A percentile compares a stretch with the other conserved stretches of the same genome.
These are phyloP conservation scores for Stegodyphus dumicola DNA, from an alignment of 1,140 invertebrate genomes.

Conservation along the genomic window DNA sequence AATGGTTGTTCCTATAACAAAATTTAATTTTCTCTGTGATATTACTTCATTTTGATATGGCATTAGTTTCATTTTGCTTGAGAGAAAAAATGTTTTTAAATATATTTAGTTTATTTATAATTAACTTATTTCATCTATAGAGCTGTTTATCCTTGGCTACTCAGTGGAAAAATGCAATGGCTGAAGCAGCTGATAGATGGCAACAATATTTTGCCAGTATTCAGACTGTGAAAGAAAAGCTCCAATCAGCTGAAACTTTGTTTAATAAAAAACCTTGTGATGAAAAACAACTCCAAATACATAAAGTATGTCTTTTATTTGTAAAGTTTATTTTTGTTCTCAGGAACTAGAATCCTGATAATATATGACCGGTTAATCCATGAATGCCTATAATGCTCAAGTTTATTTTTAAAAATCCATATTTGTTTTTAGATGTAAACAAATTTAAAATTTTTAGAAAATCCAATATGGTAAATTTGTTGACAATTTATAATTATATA, in stretches of 20 bases:
- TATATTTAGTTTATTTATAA: no score
- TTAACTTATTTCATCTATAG: constrained; percentile 9
- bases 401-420: neutral
- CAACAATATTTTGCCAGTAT: constrained; percentile 85
- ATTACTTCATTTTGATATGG: no score
- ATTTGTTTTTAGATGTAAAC: neutral
- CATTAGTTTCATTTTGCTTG: no score
- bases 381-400: no score
- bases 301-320: constrained; percentile 13
- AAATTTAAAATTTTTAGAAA: neutral
- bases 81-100: no score
- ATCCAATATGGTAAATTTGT: no score
- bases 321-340: no score
- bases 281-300: constrained; percentile 76
- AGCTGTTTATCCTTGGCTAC: constrained; percentile 68
- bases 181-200: constrained; percentile 84
- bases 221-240: constrained; percentile 84
- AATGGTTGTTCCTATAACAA: no score
- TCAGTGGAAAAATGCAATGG: constrained; percentile 81
- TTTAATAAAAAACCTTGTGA: constrained; percentile 85
- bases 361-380: no score
- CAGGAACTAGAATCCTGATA: no score
- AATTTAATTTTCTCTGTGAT: no score
- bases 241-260: constrained; percentile 83
- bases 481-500: no score